Evolutionary conservation across 1,140 invertebrate genomes (phyloP), one percentile per base, ranked within the genome.

Genomic region (Hylyphantes graminicola): DNA sequence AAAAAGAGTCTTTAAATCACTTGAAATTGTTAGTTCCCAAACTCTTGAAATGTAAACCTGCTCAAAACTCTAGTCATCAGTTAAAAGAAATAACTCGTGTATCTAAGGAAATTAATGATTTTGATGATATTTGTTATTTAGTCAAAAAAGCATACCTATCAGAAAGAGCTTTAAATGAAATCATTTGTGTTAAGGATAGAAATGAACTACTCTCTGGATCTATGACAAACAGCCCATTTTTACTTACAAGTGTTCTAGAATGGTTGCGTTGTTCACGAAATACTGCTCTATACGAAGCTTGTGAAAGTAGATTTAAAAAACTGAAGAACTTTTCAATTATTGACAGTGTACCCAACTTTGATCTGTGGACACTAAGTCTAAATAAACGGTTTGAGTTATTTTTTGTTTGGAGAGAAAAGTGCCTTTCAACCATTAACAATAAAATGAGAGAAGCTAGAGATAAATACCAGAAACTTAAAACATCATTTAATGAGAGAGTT

Each of bases 261-360:
- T 82, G 80, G 80, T 51, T 82, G 11, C 15, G 50, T 12, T 65
- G 50, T 19, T 64, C 80, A 12, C 48, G 80, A 54, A 51, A n/a
- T 0, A 51, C 17, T 53, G 70, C 64, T 15, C 50, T 74, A 2
- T 74, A 74, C 13, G 80, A 75, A 55, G 15, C 54, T 13, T 73
- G 59, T 48, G 35, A 74, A 55, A 48, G 19, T 9, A 13, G 51
- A 13, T 74, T 82, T 65, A 0, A 7, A 9, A 54, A 74, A 12
- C 55, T 55, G 0, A 55, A 64, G 13, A 10, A 75, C 35, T 8
- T 48, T 9, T 21, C 3, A 11, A 13, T 17, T 35, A 15, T 21
- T n/a, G 7, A 35, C 48, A 61, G 51, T 17, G 15, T 48, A 8
- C 21, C 6, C 17, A 17, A 19, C 17, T 7, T 11, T 17, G n/a